Conservation (phyloP, 2,797 vertebrate genomes). For the Myripristis jacobus region DNA sequence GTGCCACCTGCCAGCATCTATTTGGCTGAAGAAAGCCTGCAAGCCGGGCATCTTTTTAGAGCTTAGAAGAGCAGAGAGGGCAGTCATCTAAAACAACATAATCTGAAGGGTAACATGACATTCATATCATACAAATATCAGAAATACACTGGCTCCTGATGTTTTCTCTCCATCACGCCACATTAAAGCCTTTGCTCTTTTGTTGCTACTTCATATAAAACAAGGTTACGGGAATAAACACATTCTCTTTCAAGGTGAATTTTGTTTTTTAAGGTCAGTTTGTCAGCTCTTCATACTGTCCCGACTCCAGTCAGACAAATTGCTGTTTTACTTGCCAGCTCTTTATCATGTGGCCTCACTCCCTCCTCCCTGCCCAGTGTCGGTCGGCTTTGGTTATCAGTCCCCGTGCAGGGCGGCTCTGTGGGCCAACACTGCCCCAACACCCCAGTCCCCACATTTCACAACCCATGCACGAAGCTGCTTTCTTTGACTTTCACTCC, state of each 20-base stretch:
- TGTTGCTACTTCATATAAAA: no score
- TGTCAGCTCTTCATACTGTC: background rate
- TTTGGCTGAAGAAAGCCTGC: no score
- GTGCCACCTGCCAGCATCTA: no score
- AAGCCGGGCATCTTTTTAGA: no score
- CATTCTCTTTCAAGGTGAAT: background rate
- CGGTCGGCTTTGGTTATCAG: conserved; percentile 63
- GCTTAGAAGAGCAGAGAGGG: no score
- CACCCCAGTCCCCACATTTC: conserved; percentile 47
- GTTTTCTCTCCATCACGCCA: no score
- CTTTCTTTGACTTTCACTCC: background rate
- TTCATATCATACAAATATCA: no score
- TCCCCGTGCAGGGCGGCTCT: conserved; percentile 20
- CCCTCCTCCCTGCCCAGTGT: background rate
- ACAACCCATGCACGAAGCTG: background rate
- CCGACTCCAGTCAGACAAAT: background rate
- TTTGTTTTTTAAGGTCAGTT: background rate
- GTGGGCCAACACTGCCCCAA: background rate
- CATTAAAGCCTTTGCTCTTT: no score
- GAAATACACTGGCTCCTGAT: no score
- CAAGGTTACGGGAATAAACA: no score
- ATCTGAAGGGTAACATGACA: no score
- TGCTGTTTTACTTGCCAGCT: background rate
- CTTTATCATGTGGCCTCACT: conserved; percentile 45
- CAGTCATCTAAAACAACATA: no score